Evolutionary conservation across 2,888 invertebrate species (phyloP).

Genomic region (Eutolmus rufibarbis): DNA sequence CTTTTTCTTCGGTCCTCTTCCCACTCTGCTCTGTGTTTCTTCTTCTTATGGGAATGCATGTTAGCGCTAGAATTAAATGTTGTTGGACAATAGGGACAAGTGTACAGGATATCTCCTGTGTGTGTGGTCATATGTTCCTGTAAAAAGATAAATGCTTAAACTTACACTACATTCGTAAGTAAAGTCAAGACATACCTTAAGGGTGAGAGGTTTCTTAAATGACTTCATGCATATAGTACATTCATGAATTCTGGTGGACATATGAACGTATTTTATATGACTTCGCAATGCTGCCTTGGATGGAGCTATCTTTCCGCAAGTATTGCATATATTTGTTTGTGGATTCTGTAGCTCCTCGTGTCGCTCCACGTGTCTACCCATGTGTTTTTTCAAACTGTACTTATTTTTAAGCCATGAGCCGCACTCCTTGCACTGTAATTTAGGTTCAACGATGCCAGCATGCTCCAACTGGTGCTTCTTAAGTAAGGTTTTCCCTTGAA

Average conservation of each 20-base stretch:
- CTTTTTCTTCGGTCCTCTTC: constrained; percentile 49
- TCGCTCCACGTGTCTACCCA: constrained; percentile 56
- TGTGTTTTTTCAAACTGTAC: constrained; percentile 57
- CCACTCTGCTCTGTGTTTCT: constrained; percentile 59
- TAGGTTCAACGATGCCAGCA: constrained; percentile 54
- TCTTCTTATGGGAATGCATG: constrained; percentile 61
- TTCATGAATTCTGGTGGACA: constrained; percentile 54
- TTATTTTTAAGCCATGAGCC: constrained; percentile 60
- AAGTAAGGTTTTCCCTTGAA: constrained; percentile 55
- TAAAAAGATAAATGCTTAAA: background rate
- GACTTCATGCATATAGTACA: constrained; percentile 59
- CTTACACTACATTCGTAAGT: background rate
- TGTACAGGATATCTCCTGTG: constrained; percentile 60
- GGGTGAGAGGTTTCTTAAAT: constrained; percentile 58
- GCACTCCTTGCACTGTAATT: constrained; percentile 59
- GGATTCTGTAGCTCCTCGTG: constrained; percentile 48
- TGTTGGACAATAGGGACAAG: constrained; percentile 59
- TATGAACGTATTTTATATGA: constrained; percentile 59
- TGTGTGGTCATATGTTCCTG: constrained; percentile 62
- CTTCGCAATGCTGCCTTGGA: constrained; percentile 58
- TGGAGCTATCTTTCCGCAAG: constrained; percentile 58
- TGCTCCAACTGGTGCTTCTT: constrained; percentile 58
- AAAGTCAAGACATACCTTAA: constrained; percentile 52
- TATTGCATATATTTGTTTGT: constrained; percentile 50
- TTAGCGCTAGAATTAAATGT: constrained; percentile 62